phyloP scores from a whole-genome alignment of 2,797 vertebrate species.

The Choloepus didactylus region DNA sequence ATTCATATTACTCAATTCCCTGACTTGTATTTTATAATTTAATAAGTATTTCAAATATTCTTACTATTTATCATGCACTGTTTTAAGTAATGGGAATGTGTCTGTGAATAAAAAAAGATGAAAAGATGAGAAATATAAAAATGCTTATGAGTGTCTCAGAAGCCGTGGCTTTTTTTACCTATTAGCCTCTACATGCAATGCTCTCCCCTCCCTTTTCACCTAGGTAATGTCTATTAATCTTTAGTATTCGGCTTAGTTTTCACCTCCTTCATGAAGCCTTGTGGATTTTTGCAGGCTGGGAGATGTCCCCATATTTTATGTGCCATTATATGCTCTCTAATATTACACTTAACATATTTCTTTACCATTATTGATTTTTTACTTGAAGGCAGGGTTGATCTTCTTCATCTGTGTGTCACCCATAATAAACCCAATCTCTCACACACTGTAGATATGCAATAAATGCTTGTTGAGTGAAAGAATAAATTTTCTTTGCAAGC shows the following conservation, averaged over 20 bases:
- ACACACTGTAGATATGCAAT: not conserved
- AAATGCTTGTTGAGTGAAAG: not conserved
- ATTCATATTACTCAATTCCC: not conserved
- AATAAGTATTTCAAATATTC: not conserved
- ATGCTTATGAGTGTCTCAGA: not conserved
- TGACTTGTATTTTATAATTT: conserved; percentile 27
- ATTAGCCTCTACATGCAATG: not conserved
- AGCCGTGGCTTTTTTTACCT: not conserved
- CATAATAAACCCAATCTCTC: not conserved
- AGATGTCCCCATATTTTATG: not conserved
- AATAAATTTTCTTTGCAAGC: conserved; percentile 31
- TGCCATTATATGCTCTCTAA: not conserved
- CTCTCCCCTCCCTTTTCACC: not conserved
- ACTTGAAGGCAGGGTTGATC: not conserved
- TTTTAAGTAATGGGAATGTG: not conserved
- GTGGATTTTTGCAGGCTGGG: not conserved
- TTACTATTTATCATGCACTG: not conserved
- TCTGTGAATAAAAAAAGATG: not conserved
- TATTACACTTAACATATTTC: not conserved
- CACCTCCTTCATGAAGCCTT: not conserved
- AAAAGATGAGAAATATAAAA: conserved; percentile 3
- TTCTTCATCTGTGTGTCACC: not conserved
- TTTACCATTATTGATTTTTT: not conserved
- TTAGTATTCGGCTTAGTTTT: not conserved
- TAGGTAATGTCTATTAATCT: not conserved